Evolutionary conservation across 2,797 vertebrate genomes (phyloP).

Genomic region (Coccyzus lansbergi): DNA sequence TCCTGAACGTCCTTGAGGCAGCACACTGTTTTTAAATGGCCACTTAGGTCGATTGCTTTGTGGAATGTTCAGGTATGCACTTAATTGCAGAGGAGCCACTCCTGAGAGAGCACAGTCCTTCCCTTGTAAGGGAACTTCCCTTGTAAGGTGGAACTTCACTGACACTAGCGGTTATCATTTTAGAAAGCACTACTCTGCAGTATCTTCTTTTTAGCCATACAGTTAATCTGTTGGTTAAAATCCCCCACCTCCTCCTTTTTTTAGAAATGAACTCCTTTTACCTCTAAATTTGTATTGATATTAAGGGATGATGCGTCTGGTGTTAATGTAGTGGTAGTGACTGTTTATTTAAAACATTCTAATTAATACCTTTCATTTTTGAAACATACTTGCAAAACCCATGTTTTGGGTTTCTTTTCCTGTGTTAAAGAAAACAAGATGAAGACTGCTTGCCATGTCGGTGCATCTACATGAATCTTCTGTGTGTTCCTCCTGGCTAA

Average conservation of each 20-base stretch:
- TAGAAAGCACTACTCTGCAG: neutral
- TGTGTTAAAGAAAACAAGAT: neutral
- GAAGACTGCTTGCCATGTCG: neutral
- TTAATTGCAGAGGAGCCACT: neutral
- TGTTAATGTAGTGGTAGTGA: neutral
- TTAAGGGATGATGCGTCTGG: neutral
- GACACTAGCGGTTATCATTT: neutral
- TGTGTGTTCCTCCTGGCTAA: neutral
- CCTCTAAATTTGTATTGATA: neutral
- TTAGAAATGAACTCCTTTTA: neutral
- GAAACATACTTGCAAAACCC: neutral
- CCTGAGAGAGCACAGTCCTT: fast-evolving
- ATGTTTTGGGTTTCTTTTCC: neutral
- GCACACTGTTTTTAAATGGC: neutral
- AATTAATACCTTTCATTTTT: neutral
- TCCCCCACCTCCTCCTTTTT: neutral
- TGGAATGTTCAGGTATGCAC: neutral
- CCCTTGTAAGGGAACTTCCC: too few relatives aligned
- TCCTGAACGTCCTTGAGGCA: neutral
- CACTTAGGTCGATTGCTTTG: neutral
- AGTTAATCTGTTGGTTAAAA: neutral
- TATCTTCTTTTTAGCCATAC: neutral
- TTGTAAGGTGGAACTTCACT: neutral
- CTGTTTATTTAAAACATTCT: neutral
- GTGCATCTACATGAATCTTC: neutral